Base-by-base conservation (phyloP, 2,113 vertebrate genomes). In the Fulica atra region DNA sequence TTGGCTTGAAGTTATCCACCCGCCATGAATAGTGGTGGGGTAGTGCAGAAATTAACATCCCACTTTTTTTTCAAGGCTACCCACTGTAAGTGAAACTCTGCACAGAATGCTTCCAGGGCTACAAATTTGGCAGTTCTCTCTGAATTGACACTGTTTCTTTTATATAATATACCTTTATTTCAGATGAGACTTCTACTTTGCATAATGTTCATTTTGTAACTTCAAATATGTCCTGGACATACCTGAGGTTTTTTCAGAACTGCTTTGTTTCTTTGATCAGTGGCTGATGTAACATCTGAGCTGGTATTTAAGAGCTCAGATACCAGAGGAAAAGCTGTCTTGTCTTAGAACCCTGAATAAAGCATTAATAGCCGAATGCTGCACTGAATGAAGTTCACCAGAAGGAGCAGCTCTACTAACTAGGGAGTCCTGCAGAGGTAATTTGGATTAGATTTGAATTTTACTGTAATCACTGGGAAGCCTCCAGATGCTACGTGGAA, bases 21-120 rank as follows among this genome's bases (percentile, higher is more conserved):
- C 0, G 0, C 14, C 11, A 25, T 3, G 16, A 66, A 4, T 56
- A 78, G 25, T 5, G 40, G 36, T 13, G 13, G 10, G 20, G 40
- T 40, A 57, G 24, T 7, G 28, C 31, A 78, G 46, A 74, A 63
- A 40, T 70, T n/a, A 87, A 50, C 9, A 8, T 29, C 7, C 23
- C 8, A 18, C 17, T 88, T 51, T 51, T 33, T 51, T 51, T 38
- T 77, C 79, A 64, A 68, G 19, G 2, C 28, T 38, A 29, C 16
- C 44, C 14, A 23, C 35, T 57, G 36, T 33, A 36, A 81, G 31
- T 40, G 26, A 26, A 83, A 53, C 20, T 80, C 1, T 2, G 29
- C 44, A 77, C 21, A 77, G 59, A 79, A 82, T 72, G 36, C 2
- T 90, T 15, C 33, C 15, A 9, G 16, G 23, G 17, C 23, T 88